Evolutionary conservation across 1,140 invertebrate genomes (phyloP), one percentile per base, ranked within the genome.

Genomic region (Drosophila saltans): DNA sequence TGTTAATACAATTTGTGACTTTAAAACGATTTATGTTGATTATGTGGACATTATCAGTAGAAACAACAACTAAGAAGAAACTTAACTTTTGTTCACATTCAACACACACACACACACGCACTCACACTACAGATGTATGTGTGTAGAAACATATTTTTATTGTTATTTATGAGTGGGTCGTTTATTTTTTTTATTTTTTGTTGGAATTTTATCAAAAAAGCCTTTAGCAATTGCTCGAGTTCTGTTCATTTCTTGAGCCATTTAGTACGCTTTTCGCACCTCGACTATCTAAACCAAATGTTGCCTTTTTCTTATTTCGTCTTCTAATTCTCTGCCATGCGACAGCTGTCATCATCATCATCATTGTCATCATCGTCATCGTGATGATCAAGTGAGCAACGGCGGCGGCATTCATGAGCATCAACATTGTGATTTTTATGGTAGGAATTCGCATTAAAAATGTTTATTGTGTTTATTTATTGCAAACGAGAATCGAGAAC

Each of bases 391-490:
- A 52, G 8, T 52, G 45, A 69, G 7, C 63, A 43, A 24, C 16
- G 16, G 16, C 16, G 6, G 33, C 63, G 33, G 11, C n/a, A 59
- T 69, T 56, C 60, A 70, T 82, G 75, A 71, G 71, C 64, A 69
- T 69, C 72, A 52, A 76, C 76, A 72, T 81, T 63, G 75, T 88
- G 76, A 80, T 69, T 86, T 86, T 88, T 77, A 78, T 88, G 80
- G 45, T 80, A 88, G 70, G 83, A 88, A 88, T 88, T 88, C 83
- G 84, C 83, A 88, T 89, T 88, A 89, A 88, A 89, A 89, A 80
- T 89, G 84, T 88, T 89, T 83, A 88, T 80, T 88, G 80, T 88
- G 83, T 88, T 88, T 88, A 88, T 88, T 88, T 89, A 88, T 88
- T 88, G 77, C 80, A 81, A 86, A 82, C 83, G 76, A 79, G 75